Evolutionary conservation across 2,888 invertebrate species (phyloP).

Genomic region (Lepeophtheirus nordmannii): DNA sequence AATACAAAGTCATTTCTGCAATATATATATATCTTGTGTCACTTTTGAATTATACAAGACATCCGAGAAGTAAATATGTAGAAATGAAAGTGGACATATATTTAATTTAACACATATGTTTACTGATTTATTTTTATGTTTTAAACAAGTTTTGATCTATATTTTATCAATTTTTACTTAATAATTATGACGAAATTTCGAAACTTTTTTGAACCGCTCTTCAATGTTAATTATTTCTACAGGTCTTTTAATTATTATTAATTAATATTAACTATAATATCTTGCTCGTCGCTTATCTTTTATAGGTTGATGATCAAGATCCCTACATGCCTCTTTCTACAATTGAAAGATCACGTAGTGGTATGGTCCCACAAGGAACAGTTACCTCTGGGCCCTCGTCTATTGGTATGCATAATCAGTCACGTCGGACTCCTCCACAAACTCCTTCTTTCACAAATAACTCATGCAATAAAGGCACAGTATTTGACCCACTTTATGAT

Average conservation of each 20-base stretch:
- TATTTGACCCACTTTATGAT: background rate
- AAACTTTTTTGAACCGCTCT: no score
- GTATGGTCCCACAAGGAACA: slow-evolving; percentile 33
- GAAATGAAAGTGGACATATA: no score
- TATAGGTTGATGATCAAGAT: slow-evolving; percentile 65
- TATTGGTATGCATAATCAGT: slow-evolving; percentile 12
- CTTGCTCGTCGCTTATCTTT: background rate
- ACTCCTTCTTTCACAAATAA: slow-evolving; percentile 30
- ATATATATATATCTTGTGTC: no score
- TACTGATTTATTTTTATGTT: no score
- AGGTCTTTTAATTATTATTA: background rate
- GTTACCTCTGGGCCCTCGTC: slow-evolving; percentile 38
- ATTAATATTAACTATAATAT: background rate
- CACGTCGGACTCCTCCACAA: slow-evolving; percentile 29
- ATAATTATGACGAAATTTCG: no score
- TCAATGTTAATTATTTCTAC: no score
- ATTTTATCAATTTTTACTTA: no score
- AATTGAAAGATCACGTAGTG: slow-evolving; percentile 21
- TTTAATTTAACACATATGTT: no score
- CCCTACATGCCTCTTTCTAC: slow-evolving; percentile 50
- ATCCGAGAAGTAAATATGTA: no score
- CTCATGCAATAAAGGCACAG: background rate
- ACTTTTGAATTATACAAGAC: no score
- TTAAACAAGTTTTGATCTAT: no score
- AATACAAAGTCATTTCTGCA: no score